Conservation (phyloP, 1,140 invertebrate species). For the Neelides sp. region DNA sequence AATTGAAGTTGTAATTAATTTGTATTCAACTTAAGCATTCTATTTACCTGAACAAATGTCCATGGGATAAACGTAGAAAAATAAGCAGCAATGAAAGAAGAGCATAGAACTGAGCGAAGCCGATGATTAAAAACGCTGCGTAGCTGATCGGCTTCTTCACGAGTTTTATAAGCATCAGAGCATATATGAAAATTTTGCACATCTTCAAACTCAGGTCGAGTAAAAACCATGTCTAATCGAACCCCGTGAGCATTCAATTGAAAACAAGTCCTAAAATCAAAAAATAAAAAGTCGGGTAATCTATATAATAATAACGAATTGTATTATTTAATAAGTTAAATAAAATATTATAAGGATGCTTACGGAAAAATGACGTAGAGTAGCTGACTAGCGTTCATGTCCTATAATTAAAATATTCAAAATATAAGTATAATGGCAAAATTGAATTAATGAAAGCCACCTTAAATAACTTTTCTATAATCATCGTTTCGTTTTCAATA, state of each 20-base stretch:
- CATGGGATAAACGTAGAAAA: conserved; percentile 82
- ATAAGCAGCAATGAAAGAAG: conserved; percentile 76
- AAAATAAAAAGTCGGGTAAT: conserved; percentile 39
- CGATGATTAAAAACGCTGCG: conserved; percentile 75
- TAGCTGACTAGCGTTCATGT: too few species aligned
- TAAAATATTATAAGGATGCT: conserved; percentile 2
- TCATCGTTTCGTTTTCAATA: conserved; percentile 40
- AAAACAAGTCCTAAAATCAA: conserved; percentile 43
- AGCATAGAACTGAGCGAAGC: conserved; percentile 79
- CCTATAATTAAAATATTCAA: too few species aligned
- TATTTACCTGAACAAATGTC: conserved; percentile 54
- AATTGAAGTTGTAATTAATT: too few species aligned
- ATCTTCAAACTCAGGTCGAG: background rate
- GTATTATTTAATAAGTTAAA: background rate
- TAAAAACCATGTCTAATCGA: background rate
- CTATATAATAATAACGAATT: conserved; percentile 39
- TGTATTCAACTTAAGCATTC: too few species aligned
- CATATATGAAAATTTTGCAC: too few species aligned
- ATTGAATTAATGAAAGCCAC: too few species aligned
- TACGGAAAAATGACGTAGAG: too few species aligned
- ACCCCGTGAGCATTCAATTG: background rate
- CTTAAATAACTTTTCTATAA: conserved; percentile 34
- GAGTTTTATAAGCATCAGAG: too few species aligned
- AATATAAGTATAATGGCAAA: too few species aligned
- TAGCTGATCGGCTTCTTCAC: conserved; percentile 71